Conservation (phyloP, 1,140 invertebrate genomes). For the Drosophila melanogaster region Release_6_plus_ISO1_MT NT_033777.3:19357001-19357500, state of each 20-base stretch:
- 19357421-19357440: conserved; percentile 67
- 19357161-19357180: neutral
- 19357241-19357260: conserved; percentile 30
- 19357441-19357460: conserved; percentile 65
- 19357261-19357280: conserved; percentile 24
- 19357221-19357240: conserved; percentile 25
- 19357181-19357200: neutral
- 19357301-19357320: conserved; percentile 48
- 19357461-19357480: conserved; percentile 27
- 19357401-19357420: conserved; percentile 50
- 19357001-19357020: conserved; percentile 10
- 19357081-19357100: neutral
- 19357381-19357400: conserved; percentile 32
- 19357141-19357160: neutral
- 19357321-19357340: conserved; percentile 50
- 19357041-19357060: neutral
- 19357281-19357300: conserved; percentile 42
- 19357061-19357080: neutral
- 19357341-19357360: conserved; percentile 51
- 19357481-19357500: conserved; percentile 27
- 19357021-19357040: conserved; percentile 4
- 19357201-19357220: neutral
- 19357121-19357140: neutral
- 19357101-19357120: neutral
- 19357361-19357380: conserved; percentile 42